These are phyloP conservation scores for Apis dorsata DNA, from an alignment of 1,140 invertebrate genomes.

Conservation along the genomic window DNA sequence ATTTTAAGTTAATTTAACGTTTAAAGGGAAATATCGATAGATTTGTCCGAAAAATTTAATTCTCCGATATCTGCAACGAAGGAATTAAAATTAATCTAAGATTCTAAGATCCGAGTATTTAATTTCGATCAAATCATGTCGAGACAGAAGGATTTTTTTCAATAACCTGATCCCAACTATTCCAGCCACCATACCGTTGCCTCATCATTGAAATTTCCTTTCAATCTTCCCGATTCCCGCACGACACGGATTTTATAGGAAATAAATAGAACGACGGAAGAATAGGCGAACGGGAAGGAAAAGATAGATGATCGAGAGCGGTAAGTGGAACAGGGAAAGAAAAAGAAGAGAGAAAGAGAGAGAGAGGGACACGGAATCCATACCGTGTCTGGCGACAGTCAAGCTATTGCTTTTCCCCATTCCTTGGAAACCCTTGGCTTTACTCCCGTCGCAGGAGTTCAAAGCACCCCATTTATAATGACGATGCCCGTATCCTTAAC, in stretches of 20 bases:
- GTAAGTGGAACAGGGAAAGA: background rate
- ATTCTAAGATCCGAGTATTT: no score
- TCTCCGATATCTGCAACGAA: no score
- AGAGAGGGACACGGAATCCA: background rate
- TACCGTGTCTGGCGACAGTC: constrained; percentile 47
- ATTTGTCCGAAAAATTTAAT: no score
- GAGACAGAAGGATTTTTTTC: background rate
- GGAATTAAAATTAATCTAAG: no score
- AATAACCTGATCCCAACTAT: background rate
- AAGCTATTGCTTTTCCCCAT: constrained; percentile 48
- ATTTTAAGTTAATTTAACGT: no score
- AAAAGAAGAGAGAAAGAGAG: background rate
- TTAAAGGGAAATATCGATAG: no score
- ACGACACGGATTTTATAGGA: constrained; percentile 41
- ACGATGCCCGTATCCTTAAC: constrained; percentile 52
- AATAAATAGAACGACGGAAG: constrained; percentile 31
- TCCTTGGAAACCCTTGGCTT: background rate
- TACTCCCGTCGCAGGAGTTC: constrained; percentile 26
- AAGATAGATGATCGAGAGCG: background rate
- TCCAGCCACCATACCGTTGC: background rate
- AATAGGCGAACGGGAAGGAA: background rate
- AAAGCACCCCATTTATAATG: constrained; percentile 64
- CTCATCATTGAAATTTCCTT: constrained; percentile 34
- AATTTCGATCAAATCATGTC: no score
- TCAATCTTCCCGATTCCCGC: constrained; percentile 21